Evolutionary conservation across 2,113 vertebrate species (phyloP).

Genomic region (Osmerus eperlanus): DNA sequence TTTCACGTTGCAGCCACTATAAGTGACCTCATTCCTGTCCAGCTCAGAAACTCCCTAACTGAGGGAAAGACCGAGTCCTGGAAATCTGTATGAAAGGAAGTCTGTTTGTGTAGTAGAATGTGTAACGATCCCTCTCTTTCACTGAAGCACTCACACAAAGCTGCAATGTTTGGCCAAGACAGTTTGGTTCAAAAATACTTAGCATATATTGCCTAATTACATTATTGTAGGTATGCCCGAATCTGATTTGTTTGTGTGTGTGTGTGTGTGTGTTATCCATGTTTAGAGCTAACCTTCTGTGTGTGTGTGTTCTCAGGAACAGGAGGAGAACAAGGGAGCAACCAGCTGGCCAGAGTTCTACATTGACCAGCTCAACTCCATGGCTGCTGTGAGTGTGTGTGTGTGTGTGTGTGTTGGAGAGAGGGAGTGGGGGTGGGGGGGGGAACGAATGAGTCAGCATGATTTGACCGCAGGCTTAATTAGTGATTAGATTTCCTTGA

Average conservation of each 20-base stretch:
- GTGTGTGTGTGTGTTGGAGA: too few species aligned
- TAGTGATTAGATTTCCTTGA: slow-evolving; percentile 1
- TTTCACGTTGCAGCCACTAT: too few species aligned
- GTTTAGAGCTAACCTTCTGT: slow-evolving; percentile 1
- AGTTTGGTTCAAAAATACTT: neutral
- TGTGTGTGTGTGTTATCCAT: slow-evolving; percentile 11
- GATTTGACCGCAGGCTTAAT: neutral
- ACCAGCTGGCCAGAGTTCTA: slow-evolving; percentile 92
- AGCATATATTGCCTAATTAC: neutral
- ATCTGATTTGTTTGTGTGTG: neutral
- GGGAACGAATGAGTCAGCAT: too few species aligned
- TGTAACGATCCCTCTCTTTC: neutral
- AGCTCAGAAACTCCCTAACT: too few species aligned
- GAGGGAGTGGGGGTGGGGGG: too few species aligned
- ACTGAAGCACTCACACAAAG: neutral
- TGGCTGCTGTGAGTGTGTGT: slow-evolving; percentile 84
- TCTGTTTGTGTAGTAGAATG: too few species aligned
- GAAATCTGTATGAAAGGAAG: too few species aligned
- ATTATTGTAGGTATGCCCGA: neutral
- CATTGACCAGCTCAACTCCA: slow-evolving; percentile 88
- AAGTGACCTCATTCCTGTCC: too few species aligned
- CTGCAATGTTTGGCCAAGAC: neutral
- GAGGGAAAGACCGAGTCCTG: too few species aligned
- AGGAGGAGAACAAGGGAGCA: slow-evolving; percentile 89
- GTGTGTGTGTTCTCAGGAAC: slow-evolving; percentile 72